Evolutionary conservation across 2,113 vertebrate genomes (phyloP).

Genomic region (Bubo scandiacus): DNA sequence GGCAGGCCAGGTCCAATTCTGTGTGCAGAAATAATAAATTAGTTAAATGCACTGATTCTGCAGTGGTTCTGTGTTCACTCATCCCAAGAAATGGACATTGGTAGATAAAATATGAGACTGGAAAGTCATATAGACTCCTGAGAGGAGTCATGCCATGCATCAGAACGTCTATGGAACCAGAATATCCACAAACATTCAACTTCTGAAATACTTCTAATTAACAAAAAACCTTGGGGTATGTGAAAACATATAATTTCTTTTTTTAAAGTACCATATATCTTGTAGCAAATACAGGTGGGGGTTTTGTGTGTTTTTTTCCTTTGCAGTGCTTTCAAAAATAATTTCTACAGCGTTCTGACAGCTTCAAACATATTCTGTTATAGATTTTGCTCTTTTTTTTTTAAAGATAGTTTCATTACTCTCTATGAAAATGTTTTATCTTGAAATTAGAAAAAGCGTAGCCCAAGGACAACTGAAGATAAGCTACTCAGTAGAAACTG

Average conservation of each 20-base stretch:
- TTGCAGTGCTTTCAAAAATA: neutral
- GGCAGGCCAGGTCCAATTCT: neutral
- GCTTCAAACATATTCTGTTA: neutral
- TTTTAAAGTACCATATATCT: neutral
- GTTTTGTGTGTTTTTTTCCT: neutral
- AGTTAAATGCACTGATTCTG: neutral
- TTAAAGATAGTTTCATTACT: neutral
- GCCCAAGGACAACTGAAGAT: neutral
- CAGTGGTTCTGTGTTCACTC: neutral
- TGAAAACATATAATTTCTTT: neutral
- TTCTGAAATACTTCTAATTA: neutral
- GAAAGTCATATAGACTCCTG: neutral
- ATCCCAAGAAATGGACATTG: neutral
- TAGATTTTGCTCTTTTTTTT: neutral
- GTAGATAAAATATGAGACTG: neutral
- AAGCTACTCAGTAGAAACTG: neutral
- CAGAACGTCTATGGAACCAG: neutral
- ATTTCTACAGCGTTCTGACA: neutral
- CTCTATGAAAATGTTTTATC: neutral
- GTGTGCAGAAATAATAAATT: neutral
- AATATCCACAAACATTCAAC: neutral
- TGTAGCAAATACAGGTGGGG: neutral
- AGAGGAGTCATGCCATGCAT: neutral
- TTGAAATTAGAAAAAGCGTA: neutral
- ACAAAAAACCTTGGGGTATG: neutral